Evolutionary conservation across 2,797 vertebrate genomes (phyloP), one percentile per base, ranked within the genome.

Genomic region (Tolypeutes matacus): DNA sequence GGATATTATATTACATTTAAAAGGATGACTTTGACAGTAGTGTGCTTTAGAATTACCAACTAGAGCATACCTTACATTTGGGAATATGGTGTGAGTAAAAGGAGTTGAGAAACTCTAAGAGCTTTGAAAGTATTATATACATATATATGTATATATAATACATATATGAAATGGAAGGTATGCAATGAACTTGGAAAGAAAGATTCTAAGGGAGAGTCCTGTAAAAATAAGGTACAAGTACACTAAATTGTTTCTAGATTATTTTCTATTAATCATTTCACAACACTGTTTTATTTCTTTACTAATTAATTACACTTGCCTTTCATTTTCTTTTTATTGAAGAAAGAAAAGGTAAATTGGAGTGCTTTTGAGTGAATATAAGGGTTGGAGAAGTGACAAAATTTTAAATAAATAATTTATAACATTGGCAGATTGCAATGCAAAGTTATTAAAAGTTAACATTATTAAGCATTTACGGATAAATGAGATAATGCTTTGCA

Each of bases 361-460:
- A 62, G 12, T 83, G 14, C 14, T 92, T 60, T 88, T 31, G 5
- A 86, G 36, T 65, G 25, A 94, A 77, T 92, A 69, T 70, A 58
- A 58, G 46, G 83, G 29, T 89, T 7, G 46, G 36, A 56, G 31
- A 89, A 88, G 31, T 62, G 7, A 49, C 17, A 81, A 29, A 25
- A 86, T 77, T 87, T 86, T 34, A 90, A 84, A 89, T 64, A 51
- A 85, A 80, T 10, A 83, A 93, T 87, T 83, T 83, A 80, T 84
- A 88, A 84, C 82, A 49, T 27, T 25, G 5, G 20, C n/a, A 86
- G 58, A 56, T 80, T 82, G 49, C 83, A 15, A 23, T 46, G 42
- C 21, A 73, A 27, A 70, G 12, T 72, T 77, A 14, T 53, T 53
- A 81, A 77, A 90, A n/a, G 36, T 94, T 88, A 91, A 70, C 36